These are phyloP conservation scores for Radopholus similis DNA, from an alignment of 1,140 invertebrate genomes.

Conservation along the genomic window DNA sequence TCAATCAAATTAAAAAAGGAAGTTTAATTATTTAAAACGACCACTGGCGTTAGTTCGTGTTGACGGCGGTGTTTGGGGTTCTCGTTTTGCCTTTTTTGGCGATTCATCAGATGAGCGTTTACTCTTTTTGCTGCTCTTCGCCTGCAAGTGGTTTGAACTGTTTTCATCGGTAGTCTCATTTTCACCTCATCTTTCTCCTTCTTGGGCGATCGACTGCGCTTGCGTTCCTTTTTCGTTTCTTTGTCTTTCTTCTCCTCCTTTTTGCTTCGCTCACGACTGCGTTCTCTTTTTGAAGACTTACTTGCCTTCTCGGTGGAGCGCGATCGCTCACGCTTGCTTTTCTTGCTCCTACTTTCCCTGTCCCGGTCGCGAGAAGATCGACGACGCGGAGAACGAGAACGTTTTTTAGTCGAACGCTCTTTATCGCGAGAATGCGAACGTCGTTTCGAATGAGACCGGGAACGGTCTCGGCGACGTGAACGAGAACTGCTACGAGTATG, in stretches of 20 bases:
- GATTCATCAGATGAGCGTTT: conserved; percentile 15
- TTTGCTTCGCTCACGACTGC: neutral
- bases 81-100: conserved; percentile 5
- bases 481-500: conserved; percentile 36
- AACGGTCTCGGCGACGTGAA: conserved; percentile 28
- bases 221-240: conserved; percentile 2
- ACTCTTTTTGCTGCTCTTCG: conserved; percentile 15
- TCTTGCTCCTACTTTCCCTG: neutral
- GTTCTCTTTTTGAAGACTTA: neutral
- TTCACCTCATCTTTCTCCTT: conserved; percentile 14
- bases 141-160: neutral
- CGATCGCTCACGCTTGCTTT: neutral
- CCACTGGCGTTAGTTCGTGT: conserved; percentile 9
- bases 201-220: neutral
- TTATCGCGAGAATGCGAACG: conserved; percentile 21
- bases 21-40: neutral
- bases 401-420: neutral
- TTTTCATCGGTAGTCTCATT: conserved; percentile 20
- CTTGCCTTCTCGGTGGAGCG: conserved; percentile 3
- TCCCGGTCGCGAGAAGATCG: conserved; percentile 12
- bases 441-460: conserved; percentile 10
- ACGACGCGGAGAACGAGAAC: neutral
- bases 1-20: neutral
- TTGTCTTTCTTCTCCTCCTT: conserved; percentile 11
- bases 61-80: neutral